phyloP scores from a whole-genome alignment of 2,888 invertebrate genomes.

The Polia nebulosa region DNA sequence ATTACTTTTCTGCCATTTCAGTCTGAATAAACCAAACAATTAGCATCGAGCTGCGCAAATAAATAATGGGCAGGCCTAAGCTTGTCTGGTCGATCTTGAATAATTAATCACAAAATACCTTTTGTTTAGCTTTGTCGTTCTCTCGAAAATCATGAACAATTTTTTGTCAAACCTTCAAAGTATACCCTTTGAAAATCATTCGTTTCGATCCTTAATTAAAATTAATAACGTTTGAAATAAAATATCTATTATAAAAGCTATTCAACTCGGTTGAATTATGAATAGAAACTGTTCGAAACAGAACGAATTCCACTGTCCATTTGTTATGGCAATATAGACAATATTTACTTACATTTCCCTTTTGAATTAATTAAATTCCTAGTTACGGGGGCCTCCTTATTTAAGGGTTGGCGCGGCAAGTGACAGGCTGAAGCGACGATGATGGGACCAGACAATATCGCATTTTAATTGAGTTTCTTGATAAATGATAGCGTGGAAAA shows the following conservation, averaged over 20 bases:
- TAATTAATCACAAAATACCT: slow-evolving; percentile 62
- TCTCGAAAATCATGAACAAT: slow-evolving; percentile 55
- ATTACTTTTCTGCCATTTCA: slow-evolving; percentile 30
- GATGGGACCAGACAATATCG: slow-evolving; percentile 7
- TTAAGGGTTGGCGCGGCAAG: slow-evolving; percentile 60
- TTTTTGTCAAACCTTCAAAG: slow-evolving; percentile 55
- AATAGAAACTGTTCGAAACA: slow-evolving; percentile 62
- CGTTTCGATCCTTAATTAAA: slow-evolving; percentile 62
- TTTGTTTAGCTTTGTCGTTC: slow-evolving; percentile 52
- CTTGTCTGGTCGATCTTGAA: slow-evolving; percentile 53
- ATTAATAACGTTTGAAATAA: slow-evolving; percentile 65
- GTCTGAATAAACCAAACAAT: slow-evolving; percentile 54
- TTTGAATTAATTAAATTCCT: slow-evolving; percentile 84
- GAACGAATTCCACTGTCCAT: slow-evolving; percentile 62
- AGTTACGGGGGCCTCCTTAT: slow-evolving; percentile 68
- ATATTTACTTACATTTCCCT: slow-evolving; percentile 73
- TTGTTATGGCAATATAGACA: slow-evolving; percentile 71
- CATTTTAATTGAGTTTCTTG: slow-evolving; percentile 17
- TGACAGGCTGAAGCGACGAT: slow-evolving; percentile 53
- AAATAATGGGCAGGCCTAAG: slow-evolving; percentile 53
- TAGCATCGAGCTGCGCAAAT: slow-evolving; percentile 48
- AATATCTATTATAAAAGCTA: slow-evolving; percentile 53
- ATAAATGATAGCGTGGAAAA: slow-evolving; percentile 6
- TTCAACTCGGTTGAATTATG: slow-evolving; percentile 29
- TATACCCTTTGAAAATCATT: slow-evolving; percentile 58